Percentiles rank a stretch among this genome's conserved stretches.
These are phyloP conservation scores for Habropoda laboriosa DNA, from an alignment of 1,140 invertebrate genomes.

Conservation along the genomic window DNA sequence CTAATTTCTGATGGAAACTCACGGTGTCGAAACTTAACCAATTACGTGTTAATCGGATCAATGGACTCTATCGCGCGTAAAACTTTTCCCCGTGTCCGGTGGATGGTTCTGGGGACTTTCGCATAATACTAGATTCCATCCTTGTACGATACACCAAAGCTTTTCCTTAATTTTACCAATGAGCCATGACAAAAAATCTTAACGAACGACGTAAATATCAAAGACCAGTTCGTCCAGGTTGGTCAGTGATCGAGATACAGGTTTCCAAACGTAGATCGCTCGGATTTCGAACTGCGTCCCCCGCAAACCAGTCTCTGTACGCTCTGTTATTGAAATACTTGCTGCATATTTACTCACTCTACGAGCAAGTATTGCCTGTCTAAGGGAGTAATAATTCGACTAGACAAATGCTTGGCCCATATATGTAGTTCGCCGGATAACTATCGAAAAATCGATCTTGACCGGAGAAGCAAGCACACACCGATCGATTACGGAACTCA, in stretches of 20 bases:
- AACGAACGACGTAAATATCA: too few relatives aligned
- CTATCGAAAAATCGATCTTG: constrained; percentile 45
- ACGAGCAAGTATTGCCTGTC: constrained; percentile 62
- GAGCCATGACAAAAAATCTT: not conserved
- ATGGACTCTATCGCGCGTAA: constrained; percentile 35
- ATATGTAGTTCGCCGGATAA: not conserved
- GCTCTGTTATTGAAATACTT: constrained; percentile 68
- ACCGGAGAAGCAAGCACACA: too few relatives aligned
- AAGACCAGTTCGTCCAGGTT: not conserved
- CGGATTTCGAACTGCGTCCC: constrained; percentile 31
- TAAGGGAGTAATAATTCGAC: constrained; percentile 21
- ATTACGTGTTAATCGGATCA: constrained; percentile 52
- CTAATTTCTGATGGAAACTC: constrained; percentile 44
- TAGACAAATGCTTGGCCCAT: not conserved
- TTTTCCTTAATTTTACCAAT: not conserved
- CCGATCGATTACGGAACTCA: constrained; percentile 8
- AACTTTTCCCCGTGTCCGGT: constrained; percentile 22
- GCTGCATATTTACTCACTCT: constrained; percentile 56
- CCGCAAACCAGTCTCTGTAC: constrained; percentile 20
- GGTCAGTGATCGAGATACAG: not conserved
- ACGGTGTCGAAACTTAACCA: constrained; percentile 47
- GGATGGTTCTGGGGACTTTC: not conserved
- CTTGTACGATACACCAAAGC: too few relatives aligned
- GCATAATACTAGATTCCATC: not conserved
- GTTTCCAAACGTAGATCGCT: constrained; percentile 10